Conservation (phyloP, 2,797 vertebrate species). For the Hirundo rustica region DNA sequence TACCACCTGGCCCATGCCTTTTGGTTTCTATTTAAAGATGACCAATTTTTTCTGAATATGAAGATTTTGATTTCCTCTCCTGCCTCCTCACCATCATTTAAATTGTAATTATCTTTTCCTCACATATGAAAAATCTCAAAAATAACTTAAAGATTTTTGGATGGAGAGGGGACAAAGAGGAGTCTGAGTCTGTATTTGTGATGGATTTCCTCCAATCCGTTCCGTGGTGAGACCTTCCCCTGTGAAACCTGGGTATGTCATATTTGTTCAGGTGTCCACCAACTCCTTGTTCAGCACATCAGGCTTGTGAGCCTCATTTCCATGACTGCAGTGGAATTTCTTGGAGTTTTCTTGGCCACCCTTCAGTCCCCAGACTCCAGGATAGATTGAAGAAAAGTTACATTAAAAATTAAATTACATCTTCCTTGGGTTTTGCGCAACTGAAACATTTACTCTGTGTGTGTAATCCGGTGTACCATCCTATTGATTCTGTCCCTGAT, state of each 20-base stretch:
- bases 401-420: background rate
- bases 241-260: fast-evolving
- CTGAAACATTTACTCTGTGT: background rate
- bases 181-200: background rate
- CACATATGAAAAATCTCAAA: background rate
- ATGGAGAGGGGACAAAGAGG: background rate
- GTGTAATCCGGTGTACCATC: background rate
- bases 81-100: background rate
- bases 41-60: background rate
- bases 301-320: background rate
- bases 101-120: background rate
- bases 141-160: background rate
- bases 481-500: background rate
- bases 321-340: background rate
- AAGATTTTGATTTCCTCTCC: background rate
- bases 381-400: background rate
- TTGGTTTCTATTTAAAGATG: background rate
- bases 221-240: background rate
- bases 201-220: background rate
- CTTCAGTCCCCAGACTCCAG: background rate
- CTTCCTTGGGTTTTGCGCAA: fast-evolving
- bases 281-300: background rate
- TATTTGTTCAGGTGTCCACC: background rate
- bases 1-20: background rate
- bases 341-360: background rate